Evolutionary conservation across 1,140 invertebrate species (phyloP), one percentile per base, ranked within the genome.

Genomic region (Calliopsis andreniformis): DNA sequence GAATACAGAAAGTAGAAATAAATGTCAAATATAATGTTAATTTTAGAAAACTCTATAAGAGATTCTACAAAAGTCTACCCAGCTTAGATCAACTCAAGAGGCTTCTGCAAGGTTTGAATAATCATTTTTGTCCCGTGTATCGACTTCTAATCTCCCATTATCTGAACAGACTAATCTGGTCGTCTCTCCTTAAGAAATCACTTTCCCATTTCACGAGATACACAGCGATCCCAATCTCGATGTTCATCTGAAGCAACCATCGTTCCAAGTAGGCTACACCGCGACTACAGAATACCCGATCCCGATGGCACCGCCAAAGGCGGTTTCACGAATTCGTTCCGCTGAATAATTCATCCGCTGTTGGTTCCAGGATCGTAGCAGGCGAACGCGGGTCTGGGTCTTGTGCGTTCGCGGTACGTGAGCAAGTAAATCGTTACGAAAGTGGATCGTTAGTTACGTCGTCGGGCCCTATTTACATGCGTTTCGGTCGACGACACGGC

Each of bases 261-360:
- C 42, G 30, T 32, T 14, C 8, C 32, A n/a, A 4, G 32, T 28
- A 16, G 10, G n/a, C 42, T 45, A 30, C 42, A 45, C 25, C 39
- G 28, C 16, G 47, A 23, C 18, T 42, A 12, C 61, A 35, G 30
- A 64, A 66, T 30, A 56, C 43, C 39, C 70, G 61, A 42, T 39
- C 39, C 43, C 42, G 16, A 8, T 12, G 45, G 42, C 12, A 43
- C 35, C 14, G 53, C 28, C 59, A 18, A 42, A 20, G 49, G 12
- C 62, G 71, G 51, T 47, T 30, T 18, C 62, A 8, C 62, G 51
- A 35, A 56, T 66, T 56, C 71, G 49, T 56, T n/a, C 4, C 62
- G 20, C 20, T 73, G 62, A 73, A 73, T 73, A 67, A 73, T 73
- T 67, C 61, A 67, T 73, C 62, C 8, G 1, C 51, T 28, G 12